Evolutionary conservation across 1,140 invertebrate species (phyloP).

Genomic region (Copidosoma floridanum): DNA sequence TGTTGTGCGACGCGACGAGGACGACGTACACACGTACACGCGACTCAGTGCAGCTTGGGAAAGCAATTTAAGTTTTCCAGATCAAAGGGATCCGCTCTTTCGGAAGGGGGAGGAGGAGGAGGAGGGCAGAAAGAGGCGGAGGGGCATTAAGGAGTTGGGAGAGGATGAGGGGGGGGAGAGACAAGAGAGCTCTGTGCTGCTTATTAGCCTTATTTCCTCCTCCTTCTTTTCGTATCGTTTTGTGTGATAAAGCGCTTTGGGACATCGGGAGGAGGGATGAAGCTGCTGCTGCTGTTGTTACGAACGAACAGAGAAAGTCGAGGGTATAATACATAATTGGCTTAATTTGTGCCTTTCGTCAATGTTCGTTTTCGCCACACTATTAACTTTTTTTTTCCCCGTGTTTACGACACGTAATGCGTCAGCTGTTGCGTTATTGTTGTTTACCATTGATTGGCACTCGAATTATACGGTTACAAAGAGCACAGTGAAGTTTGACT

Average conservation of each 20-base stretch:
- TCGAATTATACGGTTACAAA: too few relatives aligned
- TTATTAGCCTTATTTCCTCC: neutral
- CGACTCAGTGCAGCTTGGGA: too few relatives aligned
- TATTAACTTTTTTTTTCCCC: too few relatives aligned
- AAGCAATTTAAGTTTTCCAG: conserved; percentile 28
- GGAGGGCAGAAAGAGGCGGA: neutral
- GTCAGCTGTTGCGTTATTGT: too few relatives aligned
- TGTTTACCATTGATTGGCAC: too few relatives aligned
- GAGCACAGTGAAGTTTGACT: too few relatives aligned
- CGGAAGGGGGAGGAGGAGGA: neutral
- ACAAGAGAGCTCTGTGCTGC: neutral
- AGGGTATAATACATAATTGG: neutral
- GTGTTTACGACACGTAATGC: too few relatives aligned
- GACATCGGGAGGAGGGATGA: too few relatives aligned
- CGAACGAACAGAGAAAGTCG: neutral
- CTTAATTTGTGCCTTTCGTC: neutral
- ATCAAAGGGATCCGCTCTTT: conserved; percentile 4
- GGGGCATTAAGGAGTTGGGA: neutral
- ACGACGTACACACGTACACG: too few relatives aligned
- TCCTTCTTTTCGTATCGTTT: too few relatives aligned
- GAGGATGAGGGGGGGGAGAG: neutral
- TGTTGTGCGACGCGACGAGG: too few relatives aligned
- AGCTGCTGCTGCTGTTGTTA: too few relatives aligned
- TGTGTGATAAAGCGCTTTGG: neutral
- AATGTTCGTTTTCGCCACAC: neutral